Evolutionary conservation across 2,888 invertebrate genomes (phyloP), one percentile per base, ranked within the genome.

Genomic region (Rhagonycha fulva): DNA sequence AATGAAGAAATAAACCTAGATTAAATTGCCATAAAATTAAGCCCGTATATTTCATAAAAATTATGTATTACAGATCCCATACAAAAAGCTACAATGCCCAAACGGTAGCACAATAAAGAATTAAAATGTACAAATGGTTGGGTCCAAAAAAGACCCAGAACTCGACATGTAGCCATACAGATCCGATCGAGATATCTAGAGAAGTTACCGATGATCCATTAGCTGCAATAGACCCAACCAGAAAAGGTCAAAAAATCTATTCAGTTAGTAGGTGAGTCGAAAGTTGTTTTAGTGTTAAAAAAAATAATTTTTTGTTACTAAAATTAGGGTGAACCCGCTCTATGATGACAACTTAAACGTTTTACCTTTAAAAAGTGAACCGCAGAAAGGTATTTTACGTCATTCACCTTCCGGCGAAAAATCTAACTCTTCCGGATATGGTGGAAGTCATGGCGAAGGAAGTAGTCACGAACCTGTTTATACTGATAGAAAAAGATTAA

Each of bases 211-310:
- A 88, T 76, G 90, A 91, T 83, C 91, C 91, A 74, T 86, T 91
- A 81, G 90, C 90, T 63, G 90, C 89, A 32, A 83, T 86, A 74
- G 84, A 85, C 72, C 78, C 84, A 70, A 68, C 83, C 73, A 75
- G 81, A 73, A 89, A 89, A 84, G 89, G 89, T 87, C 89, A 89
- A 78, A 89, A 89, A 81, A 90, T 91, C 78, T 91, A 91, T 70
- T 89, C 89, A 11, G 89, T 90, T 69, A 90, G 90, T 78, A 90
- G 91, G 79, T 91, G 89, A 84, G 91, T 91, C n/a, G 89, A 62
- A 62, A 66, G 26, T 66, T 24, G 26, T 4, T 12, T 3, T 11
- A n/a, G 26, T 66, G 12, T 66, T 26, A 14, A 66, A n/a, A 11
- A 66, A n/a, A 66, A 12, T 23, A 11, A 62, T 24, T 24, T 66